Evolutionary conservation across 2,888 invertebrate species (phyloP), one percentile per base, ranked within the genome.

Genomic region (Spilosoma lubricipeda): DNA sequence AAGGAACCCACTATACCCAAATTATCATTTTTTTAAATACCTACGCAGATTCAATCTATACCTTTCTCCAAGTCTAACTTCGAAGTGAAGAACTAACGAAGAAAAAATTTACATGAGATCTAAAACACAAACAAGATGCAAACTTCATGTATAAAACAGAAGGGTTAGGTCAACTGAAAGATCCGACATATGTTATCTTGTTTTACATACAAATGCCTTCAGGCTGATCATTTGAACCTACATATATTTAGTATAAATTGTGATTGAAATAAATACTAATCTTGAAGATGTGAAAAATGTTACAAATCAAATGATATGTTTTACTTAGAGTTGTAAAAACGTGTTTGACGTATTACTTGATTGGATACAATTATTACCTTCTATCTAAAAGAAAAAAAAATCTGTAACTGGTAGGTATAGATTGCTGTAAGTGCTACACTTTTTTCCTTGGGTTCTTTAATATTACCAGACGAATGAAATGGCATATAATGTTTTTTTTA

Each of bases 171-270:
- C 88, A 88, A 86, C 82, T 75, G 81, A 81, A 83, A 85, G 80
- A 76, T 80, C 76, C 84, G 80, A 87, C 92, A 92, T 85, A 90
- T 92, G 91, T 87, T 87, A 86, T 85, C 76, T 83, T 84, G 83
- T 88, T 92, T 92, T 92, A 89, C 92, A 93, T 92, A 91, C 87
- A 89, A 91, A 92, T 91, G 89, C 86, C 85, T 85, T 80, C 76
- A 87, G 88, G 86, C 82, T 87, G 86, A 89, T 87, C 90, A 90
- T 89, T 90, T 89, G 87, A 89, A 88, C 88, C 89, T 86, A 87
- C 89, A 90, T 92, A 90, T 89, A 90, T 90, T 93, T 90, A 91
- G 91, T 92, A 92, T 93, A 91, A 90, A 90, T 91, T 92, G 90
- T 86, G 89, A 89, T 86, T 86, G 86, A 87, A 89, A 90, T 87